A percentile compares a stretch with the other conserved stretches of the same genome.
Evolutionary conservation across 2,797 vertebrate genomes (phyloP).

Genomic region (Platyrinchus mystaceus): DNA sequence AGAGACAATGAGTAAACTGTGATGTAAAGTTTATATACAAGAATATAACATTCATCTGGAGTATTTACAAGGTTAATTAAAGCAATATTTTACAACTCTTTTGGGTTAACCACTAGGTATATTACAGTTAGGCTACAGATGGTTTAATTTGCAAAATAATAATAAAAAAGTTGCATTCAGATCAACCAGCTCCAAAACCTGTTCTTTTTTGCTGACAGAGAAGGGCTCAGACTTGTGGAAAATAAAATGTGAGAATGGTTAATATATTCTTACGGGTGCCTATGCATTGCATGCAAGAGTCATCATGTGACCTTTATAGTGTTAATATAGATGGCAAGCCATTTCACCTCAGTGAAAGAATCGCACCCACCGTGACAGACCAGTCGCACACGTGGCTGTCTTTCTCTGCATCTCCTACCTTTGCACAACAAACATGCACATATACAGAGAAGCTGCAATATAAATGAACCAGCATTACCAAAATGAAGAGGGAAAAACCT

Average conservation of each 20-base stretch:
- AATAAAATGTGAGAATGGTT: constrained; percentile 44
- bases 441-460: constrained; percentile 42
- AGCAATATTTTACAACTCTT: constrained; percentile 85
- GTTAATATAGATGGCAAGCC: not conserved
- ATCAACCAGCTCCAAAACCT: constrained; percentile 47
- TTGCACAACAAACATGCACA: not conserved
- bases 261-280: constrained; percentile 60
- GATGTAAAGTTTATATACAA: constrained; percentile 81
- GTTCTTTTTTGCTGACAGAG: not conserved
- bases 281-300: constrained; percentile 53
- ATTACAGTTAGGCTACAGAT: constrained; percentile 76
- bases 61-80: constrained; percentile 84
- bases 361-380: not conserved
- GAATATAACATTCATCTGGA: constrained; percentile 83
- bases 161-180: constrained; percentile 48
- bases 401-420: constrained; percentile 40
- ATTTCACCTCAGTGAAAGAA: not conserved
- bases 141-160: constrained; percentile 70
- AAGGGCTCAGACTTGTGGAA: constrained; percentile 45
- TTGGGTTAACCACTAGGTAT: constrained; percentile 74
- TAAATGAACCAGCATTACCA: constrained; percentile 13
- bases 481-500: constrained; percentile 8
- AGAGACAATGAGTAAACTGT: constrained; percentile 56
- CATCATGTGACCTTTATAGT: not conserved
- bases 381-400: not conserved